These are phyloP conservation scores for Coelopa frigida DNA, from an alignment of 1,140 invertebrate genomes.

Conservation along the genomic window DNA sequence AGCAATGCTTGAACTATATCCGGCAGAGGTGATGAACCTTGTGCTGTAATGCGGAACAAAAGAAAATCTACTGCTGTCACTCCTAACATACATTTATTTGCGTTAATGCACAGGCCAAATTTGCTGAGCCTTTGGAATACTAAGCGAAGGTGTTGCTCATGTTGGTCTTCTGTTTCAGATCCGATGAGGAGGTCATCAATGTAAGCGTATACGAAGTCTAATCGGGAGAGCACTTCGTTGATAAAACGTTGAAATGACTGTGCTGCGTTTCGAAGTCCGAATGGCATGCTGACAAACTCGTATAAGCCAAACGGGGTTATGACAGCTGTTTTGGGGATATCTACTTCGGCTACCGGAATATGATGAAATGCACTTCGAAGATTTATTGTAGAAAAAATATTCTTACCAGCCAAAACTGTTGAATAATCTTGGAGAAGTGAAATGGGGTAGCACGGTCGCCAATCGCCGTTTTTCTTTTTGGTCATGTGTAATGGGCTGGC, in stretches of 20 bases:
- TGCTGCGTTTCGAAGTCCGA: constrained; percentile 46
- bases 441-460: constrained; percentile 45
- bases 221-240: constrained; percentile 39
- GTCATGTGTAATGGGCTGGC: constrained; percentile 42
- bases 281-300: constrained; percentile 37
- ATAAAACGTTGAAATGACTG: constrained; percentile 50
- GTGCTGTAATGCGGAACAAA: background rate
- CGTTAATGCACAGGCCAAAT: constrained; percentile 10
- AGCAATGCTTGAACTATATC: background rate
- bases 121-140: constrained; percentile 23
- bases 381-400: constrained; percentile 47
- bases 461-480: constrained; percentile 41
- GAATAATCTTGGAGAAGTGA: constrained; percentile 34
- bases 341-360: constrained; percentile 28
- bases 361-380: constrained; percentile 48
- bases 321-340: constrained; percentile 41
- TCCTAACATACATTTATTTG: background rate
- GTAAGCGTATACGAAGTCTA: constrained; percentile 43
- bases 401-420: constrained; percentile 29
- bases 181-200: constrained; percentile 50
- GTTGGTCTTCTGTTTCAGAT: constrained; percentile 25
- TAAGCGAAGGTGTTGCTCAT: constrained; percentile 21
- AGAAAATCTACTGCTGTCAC: background rate
- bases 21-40: background rate
- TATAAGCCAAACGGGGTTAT: constrained; percentile 37